phyloP scores from a whole-genome alignment of 2,113 vertebrate species.

The Melanerpes aurifrons region DNA sequence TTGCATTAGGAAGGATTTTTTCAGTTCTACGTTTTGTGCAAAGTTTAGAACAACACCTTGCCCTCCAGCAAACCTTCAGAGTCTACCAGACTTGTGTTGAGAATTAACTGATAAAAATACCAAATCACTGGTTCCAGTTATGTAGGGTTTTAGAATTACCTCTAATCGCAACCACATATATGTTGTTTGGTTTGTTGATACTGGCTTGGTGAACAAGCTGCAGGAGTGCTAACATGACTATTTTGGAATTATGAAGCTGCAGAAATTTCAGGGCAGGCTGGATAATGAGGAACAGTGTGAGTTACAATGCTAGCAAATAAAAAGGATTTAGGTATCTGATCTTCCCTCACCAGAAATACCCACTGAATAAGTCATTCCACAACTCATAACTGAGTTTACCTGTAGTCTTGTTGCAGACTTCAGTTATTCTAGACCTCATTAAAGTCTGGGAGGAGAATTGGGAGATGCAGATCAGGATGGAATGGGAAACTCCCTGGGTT shows the following conservation, averaged over 20 bases:
- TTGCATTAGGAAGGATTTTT: background rate
- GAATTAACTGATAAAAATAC: background rate
- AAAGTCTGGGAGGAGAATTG: background rate
- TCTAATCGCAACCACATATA: background rate
- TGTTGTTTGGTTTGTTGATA: background rate
- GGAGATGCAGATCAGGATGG: background rate
- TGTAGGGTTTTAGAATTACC: background rate
- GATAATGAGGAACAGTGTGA: background rate
- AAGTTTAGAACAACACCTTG: background rate
- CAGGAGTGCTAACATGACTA: background rate
- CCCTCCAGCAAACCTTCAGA: background rate
- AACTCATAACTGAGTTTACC: background rate
- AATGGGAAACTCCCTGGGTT: background rate
- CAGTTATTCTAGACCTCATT: background rate
- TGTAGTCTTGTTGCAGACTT: background rate
- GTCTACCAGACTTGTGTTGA: background rate
- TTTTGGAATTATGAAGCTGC: background rate
- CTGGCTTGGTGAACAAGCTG: background rate
- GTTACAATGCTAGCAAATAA: background rate
- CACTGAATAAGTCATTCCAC: background rate
- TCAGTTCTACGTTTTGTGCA: background rate
- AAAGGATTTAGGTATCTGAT: background rate
- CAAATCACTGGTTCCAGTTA: background rate
- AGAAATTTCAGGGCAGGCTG: background rate
- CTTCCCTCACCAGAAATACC: background rate